Evolutionary conservation across 1,140 invertebrate species (phyloP).

Genomic region (Euschistus heros): DNA sequence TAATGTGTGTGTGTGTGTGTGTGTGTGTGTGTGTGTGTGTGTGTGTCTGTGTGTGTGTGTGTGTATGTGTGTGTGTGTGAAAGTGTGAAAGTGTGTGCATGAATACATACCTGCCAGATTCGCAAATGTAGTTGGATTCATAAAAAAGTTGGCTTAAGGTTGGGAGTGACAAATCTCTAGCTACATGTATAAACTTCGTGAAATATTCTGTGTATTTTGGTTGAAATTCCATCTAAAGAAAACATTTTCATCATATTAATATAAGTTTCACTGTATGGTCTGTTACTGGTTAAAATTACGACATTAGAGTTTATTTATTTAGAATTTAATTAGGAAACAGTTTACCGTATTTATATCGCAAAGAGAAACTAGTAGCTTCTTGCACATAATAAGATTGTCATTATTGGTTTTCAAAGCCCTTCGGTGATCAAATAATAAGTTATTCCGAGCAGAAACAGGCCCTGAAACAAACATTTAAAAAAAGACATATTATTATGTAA

Average conservation of each 20-base stretch:
- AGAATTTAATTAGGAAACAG: not conserved
- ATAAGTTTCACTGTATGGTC: not conserved
- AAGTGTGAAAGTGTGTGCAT: no score
- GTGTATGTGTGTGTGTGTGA: no score
- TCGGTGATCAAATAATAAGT: conserved; percentile 56
- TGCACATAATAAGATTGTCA: conserved; percentile 52
- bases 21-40: no score
- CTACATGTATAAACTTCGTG: conserved; percentile 48
- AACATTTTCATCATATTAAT: not conserved
- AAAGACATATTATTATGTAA: no score
- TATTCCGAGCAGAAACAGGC: conserved; percentile 34
- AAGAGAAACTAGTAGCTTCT: conserved; percentile 54
- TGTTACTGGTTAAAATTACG: not conserved
- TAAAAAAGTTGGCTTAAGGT: conserved; percentile 43
- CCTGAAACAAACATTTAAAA: not conserved
- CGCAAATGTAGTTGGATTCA: conserved; percentile 45
- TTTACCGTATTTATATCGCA: conserved; percentile 39
- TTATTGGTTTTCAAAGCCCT: conserved; percentile 47
- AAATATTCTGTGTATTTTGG: conserved; percentile 50
- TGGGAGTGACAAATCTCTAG: conserved; percentile 45
- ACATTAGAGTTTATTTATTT: no score
- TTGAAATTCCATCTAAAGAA: conserved; percentile 41
- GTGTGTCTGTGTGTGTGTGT: no score
- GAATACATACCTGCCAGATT: conserved; percentile 48
- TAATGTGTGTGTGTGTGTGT: no score